Evolutionary conservation across 2,113 vertebrate species (phyloP), one percentile per base, ranked within the genome.

Genomic region (Tupaia tana): DNA sequence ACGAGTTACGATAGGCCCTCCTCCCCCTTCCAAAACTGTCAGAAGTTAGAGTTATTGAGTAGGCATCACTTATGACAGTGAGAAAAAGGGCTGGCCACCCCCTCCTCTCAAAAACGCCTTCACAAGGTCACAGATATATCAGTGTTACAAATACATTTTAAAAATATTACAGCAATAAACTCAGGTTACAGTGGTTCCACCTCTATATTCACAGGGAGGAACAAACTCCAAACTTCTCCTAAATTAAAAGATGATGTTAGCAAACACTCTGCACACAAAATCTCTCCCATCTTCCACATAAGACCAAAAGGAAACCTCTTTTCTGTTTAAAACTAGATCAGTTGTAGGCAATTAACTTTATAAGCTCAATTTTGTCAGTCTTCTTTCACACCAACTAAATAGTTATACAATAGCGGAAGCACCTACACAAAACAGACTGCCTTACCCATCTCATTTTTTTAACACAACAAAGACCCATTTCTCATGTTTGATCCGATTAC

Each of bases 401-500:
- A 92, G 93, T 80, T 86, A 90, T 64, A 15, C 75, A 54, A 94
- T 1, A 90, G 90, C 74, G 52, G 82, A 90, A 52, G 90, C 13
- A 82, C 56, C 56, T 14, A 89, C 86, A 64, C 34, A 31, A 96
- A 96, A 94, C 93, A 83, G 89, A 93, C 97, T 96, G 96, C 97
- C 96, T 96, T 63, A 94, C 54, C 97, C 93, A 95, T 94, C 96
- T 98, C 97, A 81, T 96, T 95, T 93, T 89, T 77, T 15, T 29
- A 78, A 84, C 89, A 96, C 88, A 4, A 95, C 98, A 98, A 98
- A 96, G 98, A 98, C 98, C 97, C 96, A 97, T 96, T 98, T 78
- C 97, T 98, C 97, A 74, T 67, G 95, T 96, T 96, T 97, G 97
- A 98, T 98, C 97, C 83, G 70, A 98, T 97, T 95, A 96, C 98